phyloP scores from a whole-genome alignment of 2,113 vertebrate genomes.

The Proteles cristata region DNA sequence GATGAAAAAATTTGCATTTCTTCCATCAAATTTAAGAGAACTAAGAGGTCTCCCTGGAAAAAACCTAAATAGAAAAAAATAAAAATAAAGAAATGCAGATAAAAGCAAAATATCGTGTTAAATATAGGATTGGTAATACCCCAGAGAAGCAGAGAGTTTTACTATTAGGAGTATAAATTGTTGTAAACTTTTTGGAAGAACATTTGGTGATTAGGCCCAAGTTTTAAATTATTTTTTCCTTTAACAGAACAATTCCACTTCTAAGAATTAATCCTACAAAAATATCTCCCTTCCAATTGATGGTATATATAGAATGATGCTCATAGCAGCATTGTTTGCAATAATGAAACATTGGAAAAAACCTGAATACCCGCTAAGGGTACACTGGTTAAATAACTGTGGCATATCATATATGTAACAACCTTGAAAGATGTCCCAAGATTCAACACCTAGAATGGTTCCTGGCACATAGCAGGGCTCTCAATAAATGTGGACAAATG shows the following conservation, averaged over 20 bases:
- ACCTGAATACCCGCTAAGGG: not conserved
- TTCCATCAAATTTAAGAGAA: slow-evolving; percentile 21
- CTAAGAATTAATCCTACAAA: not conserved
- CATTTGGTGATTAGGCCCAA: not conserved
- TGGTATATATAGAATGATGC: not conserved
- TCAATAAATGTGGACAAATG: not conserved
- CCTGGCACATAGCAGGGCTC: not conserved
- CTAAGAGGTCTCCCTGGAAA: not conserved
- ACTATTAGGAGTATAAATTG: not conserved
- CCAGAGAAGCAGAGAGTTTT: not conserved
- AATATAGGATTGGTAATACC: not conserved
- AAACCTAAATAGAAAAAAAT: not conserved
- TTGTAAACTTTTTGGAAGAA: not conserved
- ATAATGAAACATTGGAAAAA: not conserved
- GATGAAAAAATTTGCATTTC: not conserved
- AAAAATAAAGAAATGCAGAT: slow-evolving; percentile 24
- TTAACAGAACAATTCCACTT: not conserved
- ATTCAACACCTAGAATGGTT: not conserved
- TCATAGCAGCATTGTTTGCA: not conserved
- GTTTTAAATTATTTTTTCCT: slow-evolving; percentile 21
- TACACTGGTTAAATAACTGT: not conserved
- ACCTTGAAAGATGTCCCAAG: not conserved
- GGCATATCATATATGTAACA: not conserved
- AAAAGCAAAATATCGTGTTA: not conserved
- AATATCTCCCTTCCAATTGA: not conserved